phyloP scores from a whole-genome alignment of 53 echinoderm and acorn worm species.

The Astropecten irregularis region DNA sequence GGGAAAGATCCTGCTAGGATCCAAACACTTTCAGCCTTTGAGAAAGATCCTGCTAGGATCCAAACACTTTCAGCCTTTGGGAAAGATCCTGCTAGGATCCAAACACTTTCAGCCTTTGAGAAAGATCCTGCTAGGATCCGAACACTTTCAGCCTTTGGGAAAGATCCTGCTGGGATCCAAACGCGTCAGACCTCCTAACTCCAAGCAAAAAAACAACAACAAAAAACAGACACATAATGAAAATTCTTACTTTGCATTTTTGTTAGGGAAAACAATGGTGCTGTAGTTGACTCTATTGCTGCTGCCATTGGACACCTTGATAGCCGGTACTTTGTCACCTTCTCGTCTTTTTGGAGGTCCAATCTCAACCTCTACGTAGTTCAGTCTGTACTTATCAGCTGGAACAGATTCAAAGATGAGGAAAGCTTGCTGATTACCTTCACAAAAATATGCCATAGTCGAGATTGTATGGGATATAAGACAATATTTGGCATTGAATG shows the following conservation, averaged over 20 bases:
- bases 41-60: too few relatives aligned
- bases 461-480: too few relatives aligned
- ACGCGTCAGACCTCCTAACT: neutral
- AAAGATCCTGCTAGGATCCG: too few relatives aligned
- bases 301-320: constrained; percentile 41
- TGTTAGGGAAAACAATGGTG: constrained; percentile 71
- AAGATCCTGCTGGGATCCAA: too few relatives aligned
- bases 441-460: neutral
- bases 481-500: too few relatives aligned
- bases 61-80: too few relatives aligned
- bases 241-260: constrained; percentile 31
- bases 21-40: too few relatives aligned
- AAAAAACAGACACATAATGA: neutral
- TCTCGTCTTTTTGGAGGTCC: constrained; percentile 72
- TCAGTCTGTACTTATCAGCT: constrained; percentile 75
- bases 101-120: too few relatives aligned
- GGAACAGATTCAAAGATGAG: neutral
- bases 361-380: constrained; percentile 97
- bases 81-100: too few relatives aligned
- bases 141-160: too few relatives aligned
- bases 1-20: too few relatives aligned
- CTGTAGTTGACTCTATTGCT: constrained; percentile 69
- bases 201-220: neutral
- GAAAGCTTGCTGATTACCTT: neutral
- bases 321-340: constrained; percentile 47